Evolutionary conservation across 1,140 invertebrate species (phyloP).

Genomic region (Gerris buenoi): DNA sequence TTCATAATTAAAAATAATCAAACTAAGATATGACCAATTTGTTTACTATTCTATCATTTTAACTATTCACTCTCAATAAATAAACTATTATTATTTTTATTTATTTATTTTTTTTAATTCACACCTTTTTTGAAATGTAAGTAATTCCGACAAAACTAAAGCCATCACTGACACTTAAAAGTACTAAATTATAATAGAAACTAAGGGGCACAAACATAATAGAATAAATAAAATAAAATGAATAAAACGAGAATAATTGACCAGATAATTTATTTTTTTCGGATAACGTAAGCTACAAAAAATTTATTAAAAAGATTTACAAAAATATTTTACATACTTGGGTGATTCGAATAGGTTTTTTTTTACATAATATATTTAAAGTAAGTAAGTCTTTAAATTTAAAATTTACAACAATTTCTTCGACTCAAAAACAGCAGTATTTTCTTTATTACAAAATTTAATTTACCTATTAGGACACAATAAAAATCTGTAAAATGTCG

Average conservation of each 20-base stretch:
- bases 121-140: too few species aligned
- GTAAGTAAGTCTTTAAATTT: neutral
- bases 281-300: neutral
- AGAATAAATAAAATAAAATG: neutral
- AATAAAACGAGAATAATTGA: neutral
- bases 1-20: too few species aligned
- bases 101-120: too few species aligned
- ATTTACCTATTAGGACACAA: neutral
- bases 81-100: too few species aligned
- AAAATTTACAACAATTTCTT: neutral
- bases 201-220: too few species aligned
- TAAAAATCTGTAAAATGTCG: too few species aligned
- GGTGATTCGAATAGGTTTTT: neutral
- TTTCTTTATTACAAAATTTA: neutral
- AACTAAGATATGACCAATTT: too few species aligned
- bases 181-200: too few species aligned
- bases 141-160: too few species aligned
- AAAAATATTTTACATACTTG: neutral
- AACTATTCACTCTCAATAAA: too few species aligned
- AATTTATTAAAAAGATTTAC: neutral
- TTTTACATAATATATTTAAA: neutral
- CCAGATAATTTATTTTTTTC: neutral
- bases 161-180: too few species aligned
- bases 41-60: too few species aligned
- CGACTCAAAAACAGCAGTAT: neutral